A percentile compares a stretch with the other conserved stretches of the same genome.
These are phyloP conservation scores for Drosophila vallismaia DNA, from an alignment of 2,888 invertebrate species.

Conservation along the genomic window DNA sequence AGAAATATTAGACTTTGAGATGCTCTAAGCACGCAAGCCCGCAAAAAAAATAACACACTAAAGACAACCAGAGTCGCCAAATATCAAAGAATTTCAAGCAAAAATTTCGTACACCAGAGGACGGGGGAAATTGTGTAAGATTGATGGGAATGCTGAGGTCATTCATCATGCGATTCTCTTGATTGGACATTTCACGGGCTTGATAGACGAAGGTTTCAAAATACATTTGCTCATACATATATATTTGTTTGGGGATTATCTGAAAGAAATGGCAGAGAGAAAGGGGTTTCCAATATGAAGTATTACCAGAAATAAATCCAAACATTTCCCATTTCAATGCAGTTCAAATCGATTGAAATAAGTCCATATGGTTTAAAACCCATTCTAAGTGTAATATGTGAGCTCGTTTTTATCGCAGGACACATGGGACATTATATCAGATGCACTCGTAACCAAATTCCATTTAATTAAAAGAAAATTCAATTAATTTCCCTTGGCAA, in stretches of 20 bases:
- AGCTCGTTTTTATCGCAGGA: not conserved
- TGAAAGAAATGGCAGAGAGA: not conserved
- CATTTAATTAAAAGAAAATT: slow-evolving; percentile 1
- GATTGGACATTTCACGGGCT: slow-evolving; percentile 46
- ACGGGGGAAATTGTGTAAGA: slow-evolving; percentile 48
- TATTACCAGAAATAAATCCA: not conserved
- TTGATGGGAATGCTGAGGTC: slow-evolving; percentile 65
- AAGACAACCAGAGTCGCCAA: slow-evolving; percentile 31
- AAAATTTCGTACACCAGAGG: slow-evolving; percentile 7
- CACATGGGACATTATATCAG: not conserved
- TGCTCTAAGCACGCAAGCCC: slow-evolving; percentile 46
- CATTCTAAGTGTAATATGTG: too few relatives aligned
- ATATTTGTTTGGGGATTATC: slow-evolving; percentile 27
- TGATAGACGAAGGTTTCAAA: slow-evolving; percentile 34
- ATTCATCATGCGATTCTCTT: slow-evolving; percentile 65
- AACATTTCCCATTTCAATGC: not conserved
- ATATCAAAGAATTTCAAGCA: slow-evolving; percentile 46
- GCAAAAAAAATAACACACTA: slow-evolving; percentile 30
- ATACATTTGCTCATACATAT: slow-evolving; percentile 22
- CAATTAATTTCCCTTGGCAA: slow-evolving; percentile 13
- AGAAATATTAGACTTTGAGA: slow-evolving; percentile 47
- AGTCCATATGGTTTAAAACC: too few relatives aligned
- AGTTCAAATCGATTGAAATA: too few relatives aligned
- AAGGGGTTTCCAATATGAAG: slow-evolving; percentile 1
- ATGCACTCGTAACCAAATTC: not conserved